Evolutionary conservation across 1,140 invertebrate species (phyloP).

Genomic region (Drosophila prosaltans): DNA sequence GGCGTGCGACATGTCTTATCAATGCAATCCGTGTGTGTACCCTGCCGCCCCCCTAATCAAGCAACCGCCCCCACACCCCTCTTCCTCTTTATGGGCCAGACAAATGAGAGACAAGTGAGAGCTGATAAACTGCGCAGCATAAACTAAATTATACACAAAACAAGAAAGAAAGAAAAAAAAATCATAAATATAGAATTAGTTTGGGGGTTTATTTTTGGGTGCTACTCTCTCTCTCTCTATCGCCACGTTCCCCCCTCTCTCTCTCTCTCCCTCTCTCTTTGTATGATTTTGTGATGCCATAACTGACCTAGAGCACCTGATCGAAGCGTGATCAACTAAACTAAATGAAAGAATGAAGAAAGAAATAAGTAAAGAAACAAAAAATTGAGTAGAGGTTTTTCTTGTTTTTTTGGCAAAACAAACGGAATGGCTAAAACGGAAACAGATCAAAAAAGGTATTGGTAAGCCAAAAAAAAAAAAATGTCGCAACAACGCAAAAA

Average conservation of each 20-base stretch:
- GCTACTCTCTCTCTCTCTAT: constrained; percentile 23
- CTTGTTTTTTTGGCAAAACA: constrained; percentile 3
- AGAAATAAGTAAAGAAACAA: background rate
- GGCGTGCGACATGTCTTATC: constrained; percentile 68
- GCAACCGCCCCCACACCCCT: background rate
- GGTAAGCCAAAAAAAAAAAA: too few relatives aligned
- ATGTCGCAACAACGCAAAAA: constrained; percentile 15
- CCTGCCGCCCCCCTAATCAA: too few relatives aligned
- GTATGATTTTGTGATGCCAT: constrained; percentile 47
- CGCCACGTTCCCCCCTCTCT: background rate
- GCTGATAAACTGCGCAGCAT: constrained; percentile 76
- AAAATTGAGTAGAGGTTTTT: constrained; percentile 2
- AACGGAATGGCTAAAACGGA: background rate
- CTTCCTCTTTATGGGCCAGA: constrained; percentile 3
- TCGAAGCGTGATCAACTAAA: constrained; percentile 67
- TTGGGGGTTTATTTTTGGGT: constrained; percentile 68
- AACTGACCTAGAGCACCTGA: constrained; percentile 78
- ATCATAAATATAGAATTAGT: constrained; percentile 65
- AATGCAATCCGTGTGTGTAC: constrained; percentile 33
- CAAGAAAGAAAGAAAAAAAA: background rate
- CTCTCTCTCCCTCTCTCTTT: constrained; percentile 7
- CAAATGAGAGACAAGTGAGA: constrained; percentile 15
- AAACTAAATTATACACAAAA: constrained; percentile 42
- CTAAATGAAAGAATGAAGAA: constrained; percentile 20
- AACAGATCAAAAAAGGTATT: background rate